Percentiles rank a stretch among this genome's conserved stretches.
These are phyloP conservation scores for Plagodis dolabraria DNA, from an alignment of 2,888 invertebrate species.

Conservation along the genomic window DNA sequence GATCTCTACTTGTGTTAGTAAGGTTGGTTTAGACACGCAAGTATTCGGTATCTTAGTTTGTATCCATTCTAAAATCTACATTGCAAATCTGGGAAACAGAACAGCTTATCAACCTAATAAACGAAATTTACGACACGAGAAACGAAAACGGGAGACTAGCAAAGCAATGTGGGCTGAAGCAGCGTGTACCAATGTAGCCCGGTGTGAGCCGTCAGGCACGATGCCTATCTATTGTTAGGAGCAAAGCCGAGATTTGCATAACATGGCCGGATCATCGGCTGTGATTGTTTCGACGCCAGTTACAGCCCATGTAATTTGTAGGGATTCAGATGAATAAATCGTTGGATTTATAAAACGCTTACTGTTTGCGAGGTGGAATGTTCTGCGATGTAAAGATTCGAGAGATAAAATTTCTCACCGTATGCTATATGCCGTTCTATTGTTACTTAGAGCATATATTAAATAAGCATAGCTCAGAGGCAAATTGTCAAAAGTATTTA, in stretches of 20 bases:
- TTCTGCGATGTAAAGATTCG: background rate
- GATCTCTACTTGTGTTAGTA: too few relatives aligned
- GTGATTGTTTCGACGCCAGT: conserved; percentile 77
- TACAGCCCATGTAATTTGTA: conserved; percentile 77
- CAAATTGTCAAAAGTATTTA: too few relatives aligned
- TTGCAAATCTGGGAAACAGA: conserved; percentile 28
- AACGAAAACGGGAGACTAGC: conserved; percentile 50
- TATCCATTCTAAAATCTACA: conserved; percentile 14
- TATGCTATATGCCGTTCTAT: too few relatives aligned
- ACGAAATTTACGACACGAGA: conserved; percentile 53
- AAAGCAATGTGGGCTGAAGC: conserved; percentile 33
- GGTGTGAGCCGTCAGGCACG: conserved; percentile 58
- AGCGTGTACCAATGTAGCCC: conserved; percentile 16
- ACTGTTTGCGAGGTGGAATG: conserved; percentile 28
- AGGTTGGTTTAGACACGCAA: too few relatives aligned
- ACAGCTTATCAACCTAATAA: conserved; percentile 43
- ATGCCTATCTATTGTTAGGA: conserved; percentile 67
- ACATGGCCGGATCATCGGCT: conserved; percentile 76
- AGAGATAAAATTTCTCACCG: too few relatives aligned
- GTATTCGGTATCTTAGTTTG: background rate
- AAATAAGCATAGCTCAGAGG: too few relatives aligned
- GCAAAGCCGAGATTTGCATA: conserved; percentile 79
- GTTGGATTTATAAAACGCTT: conserved; percentile 57
- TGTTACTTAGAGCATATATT: too few relatives aligned
- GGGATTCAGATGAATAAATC: conserved; percentile 74